A percentile compares a stretch with the other conserved stretches of the same genome.
Conservation (phyloP, 1,140 invertebrate genomes). For the Bombus terrestris region DNA sequence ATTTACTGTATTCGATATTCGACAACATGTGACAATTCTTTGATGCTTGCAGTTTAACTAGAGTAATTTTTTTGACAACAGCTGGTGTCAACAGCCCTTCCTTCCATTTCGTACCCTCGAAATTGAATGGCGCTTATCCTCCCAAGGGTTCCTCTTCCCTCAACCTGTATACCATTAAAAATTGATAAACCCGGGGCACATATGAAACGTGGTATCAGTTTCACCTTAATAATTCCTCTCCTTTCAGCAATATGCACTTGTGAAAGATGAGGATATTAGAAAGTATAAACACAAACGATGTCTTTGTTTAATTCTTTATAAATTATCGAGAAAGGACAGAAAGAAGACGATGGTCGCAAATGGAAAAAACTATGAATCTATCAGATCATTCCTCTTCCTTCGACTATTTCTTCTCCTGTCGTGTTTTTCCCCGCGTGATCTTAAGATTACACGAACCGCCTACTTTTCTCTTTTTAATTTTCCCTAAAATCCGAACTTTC, state of each 20-base stretch:
- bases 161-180: conserved; percentile 56
- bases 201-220: background rate
- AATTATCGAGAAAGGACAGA: too few species aligned
- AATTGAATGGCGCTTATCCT: conserved; percentile 36
- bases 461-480: background rate
- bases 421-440: background rate
- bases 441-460: background rate
- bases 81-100: conserved; percentile 62
- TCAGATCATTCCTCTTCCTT: too few species aligned
- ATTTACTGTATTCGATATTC: background rate
- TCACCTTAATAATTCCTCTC: conserved; percentile 20
- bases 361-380: too few species aligned
- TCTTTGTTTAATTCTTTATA: background rate
- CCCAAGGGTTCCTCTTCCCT: conserved; percentile 27
- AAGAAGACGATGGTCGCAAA: too few species aligned
- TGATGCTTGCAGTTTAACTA: conserved; percentile 20
- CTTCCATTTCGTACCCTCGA: conserved; percentile 56
- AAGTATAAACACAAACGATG: background rate
- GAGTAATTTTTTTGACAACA: conserved; percentile 61
- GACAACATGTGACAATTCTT: background rate
- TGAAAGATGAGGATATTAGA: background rate
- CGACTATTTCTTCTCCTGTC: too few species aligned
- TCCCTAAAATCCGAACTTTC: background rate
- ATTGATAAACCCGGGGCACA: conserved; percentile 45
- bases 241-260: background rate